Conservation (phyloP, 2,113 vertebrate genomes). For the Telmatochromis sp. region DNA sequence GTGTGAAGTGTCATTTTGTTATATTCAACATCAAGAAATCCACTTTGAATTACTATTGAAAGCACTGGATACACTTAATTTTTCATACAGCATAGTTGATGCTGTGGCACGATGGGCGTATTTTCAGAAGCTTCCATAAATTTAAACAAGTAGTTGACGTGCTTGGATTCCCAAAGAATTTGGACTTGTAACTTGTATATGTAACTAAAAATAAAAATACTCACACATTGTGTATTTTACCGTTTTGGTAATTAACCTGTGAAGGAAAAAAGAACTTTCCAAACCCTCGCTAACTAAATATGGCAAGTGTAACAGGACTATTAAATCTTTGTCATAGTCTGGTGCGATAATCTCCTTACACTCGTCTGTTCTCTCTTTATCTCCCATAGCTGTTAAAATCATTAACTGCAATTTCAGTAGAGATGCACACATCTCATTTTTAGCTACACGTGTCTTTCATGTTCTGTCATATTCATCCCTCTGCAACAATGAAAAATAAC, state of each 20-base stretch:
- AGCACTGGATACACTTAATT: neutral
- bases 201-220: neutral
- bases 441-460: neutral
- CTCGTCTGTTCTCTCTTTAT: neutral
- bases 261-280: neutral
- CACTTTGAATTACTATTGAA: neutral
- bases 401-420: neutral
- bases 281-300: neutral
- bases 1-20: neutral
- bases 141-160: neutral
- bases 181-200: neutral
- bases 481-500: neutral
- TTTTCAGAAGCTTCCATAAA: neutral
- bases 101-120: neutral
- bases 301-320: neutral
- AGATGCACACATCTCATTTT: neutral
- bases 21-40: neutral
- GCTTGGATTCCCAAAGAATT: neutral
- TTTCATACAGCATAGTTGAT: neutral
- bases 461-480: neutral
- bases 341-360: neutral
- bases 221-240: neutral
- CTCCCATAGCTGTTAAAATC: neutral
- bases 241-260: neutral
- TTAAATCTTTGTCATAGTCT: neutral